Evolutionary conservation across 2,888 invertebrate genomes (phyloP), one percentile per base, ranked within the genome.

Genomic region (Microplitis deprimator): DNA sequence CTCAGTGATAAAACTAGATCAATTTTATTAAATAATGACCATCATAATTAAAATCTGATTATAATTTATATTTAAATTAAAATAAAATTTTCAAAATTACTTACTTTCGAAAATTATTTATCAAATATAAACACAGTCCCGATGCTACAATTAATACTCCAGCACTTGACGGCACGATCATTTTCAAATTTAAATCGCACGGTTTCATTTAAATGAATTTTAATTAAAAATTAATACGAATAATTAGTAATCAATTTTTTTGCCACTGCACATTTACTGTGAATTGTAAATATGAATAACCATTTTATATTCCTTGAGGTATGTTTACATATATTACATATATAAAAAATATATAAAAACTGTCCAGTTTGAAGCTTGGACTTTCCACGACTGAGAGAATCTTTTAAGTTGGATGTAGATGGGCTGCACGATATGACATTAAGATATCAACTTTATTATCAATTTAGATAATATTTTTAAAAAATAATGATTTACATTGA

Each of bases 141-240:
- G 94, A 94, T 40, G 94, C 91, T 79, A 94, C 94, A 69, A 93
- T 89, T 68, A 94, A 91, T 61, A 94, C 90, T 83, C 94, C 93
- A 80, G 94, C 90, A 6, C 93, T 92, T 0, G 93, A 91, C 7
- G 92, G 91, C 73, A 91, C 87, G 75, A 90, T 89, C 83, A 94
- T 86, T 79, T 84, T 84, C 68, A 78, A 75, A 73, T 69, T 69
- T 7, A 77, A 61, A 29, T 72, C 68, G 61, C 39, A 67, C 17
- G 64, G 8, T 59, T 64, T 68, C 69, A 76, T 72, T 29, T 29
- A 0, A 29, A 59, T 60, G 6, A 61, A 68, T 60, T 71, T 39
- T 50, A 13, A 5, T 13, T 13, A 2, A 50, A 50, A 50, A 8
- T 50, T 5, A 50, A 50, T 10, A 7, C 10, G 41, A 41, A 0